These are phyloP conservation scores for Zele albiditarsus DNA, from an alignment of 2,888 invertebrate genomes.

Conservation along the genomic window DNA sequence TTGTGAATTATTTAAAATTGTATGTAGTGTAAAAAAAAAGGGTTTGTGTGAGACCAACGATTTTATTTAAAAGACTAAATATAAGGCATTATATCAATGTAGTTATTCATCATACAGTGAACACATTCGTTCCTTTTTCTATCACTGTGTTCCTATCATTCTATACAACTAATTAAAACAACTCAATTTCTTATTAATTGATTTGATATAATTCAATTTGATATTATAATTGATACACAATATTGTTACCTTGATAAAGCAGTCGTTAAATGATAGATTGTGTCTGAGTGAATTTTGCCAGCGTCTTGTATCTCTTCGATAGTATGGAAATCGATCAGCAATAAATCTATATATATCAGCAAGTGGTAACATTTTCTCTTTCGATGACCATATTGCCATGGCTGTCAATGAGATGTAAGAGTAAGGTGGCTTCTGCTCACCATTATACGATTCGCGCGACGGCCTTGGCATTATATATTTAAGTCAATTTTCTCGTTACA, in stretches of 20 bases:
- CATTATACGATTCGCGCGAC: constrained; percentile 91
- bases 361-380: constrained; percentile 93
- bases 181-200: too few species aligned
- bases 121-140: too few species aligned
- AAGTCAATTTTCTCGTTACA: background rate
- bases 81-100: too few species aligned
- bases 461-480: constrained; percentile 89
- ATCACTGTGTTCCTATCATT: too few species aligned
- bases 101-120: too few species aligned
- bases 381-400: constrained; percentile 98
- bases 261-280: constrained; percentile 96
- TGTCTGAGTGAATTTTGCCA: constrained; percentile 87
- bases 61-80: too few species aligned
- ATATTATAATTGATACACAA: background rate
- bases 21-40: too few species aligned
- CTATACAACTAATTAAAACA: too few species aligned
- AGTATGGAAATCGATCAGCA: constrained; percentile 91
- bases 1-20: too few species aligned
- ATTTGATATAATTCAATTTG: background rate
- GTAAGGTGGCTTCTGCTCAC: constrained; percentile 98
- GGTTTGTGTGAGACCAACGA: too few species aligned
- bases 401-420: constrained; percentile 98
- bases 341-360: constrained; percentile 94
- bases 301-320: constrained; percentile 86
- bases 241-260: constrained; percentile 87